Evolutionary conservation across 2,797 vertebrate genomes (phyloP).

Genomic region (Miichthys miiuy): DNA sequence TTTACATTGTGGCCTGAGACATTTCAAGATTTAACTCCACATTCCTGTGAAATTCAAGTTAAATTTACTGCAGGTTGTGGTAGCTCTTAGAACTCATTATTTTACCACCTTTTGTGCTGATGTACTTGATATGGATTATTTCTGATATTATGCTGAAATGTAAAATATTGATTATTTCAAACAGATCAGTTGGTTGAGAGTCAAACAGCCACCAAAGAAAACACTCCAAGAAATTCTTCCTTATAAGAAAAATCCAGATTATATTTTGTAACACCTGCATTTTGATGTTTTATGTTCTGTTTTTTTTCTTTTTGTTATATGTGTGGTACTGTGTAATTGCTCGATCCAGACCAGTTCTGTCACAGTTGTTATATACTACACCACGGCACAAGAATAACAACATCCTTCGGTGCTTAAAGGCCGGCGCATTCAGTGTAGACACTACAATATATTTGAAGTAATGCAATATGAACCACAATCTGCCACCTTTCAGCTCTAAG

Average conservation of each 20-base stretch:
- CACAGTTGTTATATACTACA: conserved; percentile 41
- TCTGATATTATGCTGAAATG: conserved; percentile 40
- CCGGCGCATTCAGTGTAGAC: conserved; percentile 67
- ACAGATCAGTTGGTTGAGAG: conserved; percentile 37
- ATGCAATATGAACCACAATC: conserved; percentile 83
- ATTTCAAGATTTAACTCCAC: conserved; percentile 67
- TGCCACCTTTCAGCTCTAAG: conserved; percentile 71
- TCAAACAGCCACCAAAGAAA: conserved; percentile 70
- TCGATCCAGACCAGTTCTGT: conserved; percentile 46
- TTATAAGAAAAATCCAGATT: conserved; percentile 31
- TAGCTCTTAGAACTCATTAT: conserved; percentile 42
- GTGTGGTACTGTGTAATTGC: conserved; percentile 46
- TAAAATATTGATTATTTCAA: conserved; percentile 40
- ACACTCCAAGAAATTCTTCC: conserved; percentile 56
- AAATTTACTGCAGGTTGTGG: conserved; percentile 38
- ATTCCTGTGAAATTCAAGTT: conserved; percentile 63
- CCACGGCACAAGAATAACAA: conserved; percentile 62
- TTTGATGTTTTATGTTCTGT: conserved; percentile 35
- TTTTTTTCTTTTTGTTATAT: conserved; percentile 1
- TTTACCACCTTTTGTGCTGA: conserved; percentile 17
- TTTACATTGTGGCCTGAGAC: conserved; percentile 40
- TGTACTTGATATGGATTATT: conserved; percentile 49
- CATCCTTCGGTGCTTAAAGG: conserved; percentile 65
- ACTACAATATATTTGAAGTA: conserved; percentile 78
- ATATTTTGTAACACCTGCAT: conserved; percentile 37